These are phyloP conservation scores for Formica exsecta DNA, from an alignment of 1,140 invertebrate genomes.

Conservation along the genomic window DNA sequence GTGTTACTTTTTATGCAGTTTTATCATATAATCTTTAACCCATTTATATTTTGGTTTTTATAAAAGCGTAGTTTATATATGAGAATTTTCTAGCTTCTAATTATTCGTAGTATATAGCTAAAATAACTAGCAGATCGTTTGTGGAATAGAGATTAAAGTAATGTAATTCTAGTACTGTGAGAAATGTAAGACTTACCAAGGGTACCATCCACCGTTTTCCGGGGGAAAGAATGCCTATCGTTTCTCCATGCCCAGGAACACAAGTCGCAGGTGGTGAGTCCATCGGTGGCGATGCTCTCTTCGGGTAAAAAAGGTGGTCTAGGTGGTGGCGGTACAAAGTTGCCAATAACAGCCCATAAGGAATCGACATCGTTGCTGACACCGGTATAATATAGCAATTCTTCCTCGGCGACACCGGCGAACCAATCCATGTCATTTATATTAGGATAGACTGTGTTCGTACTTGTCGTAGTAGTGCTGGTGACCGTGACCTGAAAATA, in stretches of 20 bases:
- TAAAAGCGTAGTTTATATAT: neutral
- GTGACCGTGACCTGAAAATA: conserved; percentile 81
- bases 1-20: neutral
- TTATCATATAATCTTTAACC: neutral
- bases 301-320: conserved; percentile 89
- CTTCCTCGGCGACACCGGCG: conserved; percentile 88
- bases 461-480: conserved; percentile 81
- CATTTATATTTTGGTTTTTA: neutral
- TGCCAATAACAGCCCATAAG: conserved; percentile 88
- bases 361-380: conserved; percentile 88
- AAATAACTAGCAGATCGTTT: neutral
- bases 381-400: conserved; percentile 87
- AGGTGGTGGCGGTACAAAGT: conserved; percentile 90
- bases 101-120: neutral
- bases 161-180: neutral
- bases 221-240: conserved; percentile 85
- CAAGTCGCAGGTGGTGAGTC: conserved; percentile 91
- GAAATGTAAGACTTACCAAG: conserved; percentile 79
- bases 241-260: conserved; percentile 89
- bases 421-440: conserved; percentile 88
- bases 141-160: neutral
- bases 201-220: conserved; percentile 80
- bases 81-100: neutral
- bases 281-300: conserved; percentile 88
- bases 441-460: conserved; percentile 82